phyloP scores from a whole-genome alignment of 2,888 invertebrate species.

The Cerastoderma edule region DNA sequence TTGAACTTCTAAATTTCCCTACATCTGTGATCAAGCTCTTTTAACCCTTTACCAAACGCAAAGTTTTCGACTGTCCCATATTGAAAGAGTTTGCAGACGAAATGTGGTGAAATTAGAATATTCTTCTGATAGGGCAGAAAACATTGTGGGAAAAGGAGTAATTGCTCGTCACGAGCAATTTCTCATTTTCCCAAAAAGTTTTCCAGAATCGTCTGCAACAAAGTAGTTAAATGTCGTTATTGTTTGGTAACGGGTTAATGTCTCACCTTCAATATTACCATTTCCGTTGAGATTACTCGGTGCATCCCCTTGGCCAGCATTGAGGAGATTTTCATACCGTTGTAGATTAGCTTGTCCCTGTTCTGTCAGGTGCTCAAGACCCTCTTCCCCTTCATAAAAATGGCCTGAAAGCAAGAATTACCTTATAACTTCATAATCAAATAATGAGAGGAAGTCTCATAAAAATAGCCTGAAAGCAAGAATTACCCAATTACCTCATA shows the following conservation, averaged over 20 bases:
- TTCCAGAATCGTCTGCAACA: too few relatives aligned
- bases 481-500: not conserved
- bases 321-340: slow-evolving; percentile 71
- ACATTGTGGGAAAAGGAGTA: too few relatives aligned
- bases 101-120: not conserved
- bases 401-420: slow-evolving; percentile 37
- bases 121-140: not conserved
- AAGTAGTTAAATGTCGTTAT: not conserved
- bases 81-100: not conserved
- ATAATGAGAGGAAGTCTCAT: not conserved
- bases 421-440: not conserved
- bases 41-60: too few relatives aligned
- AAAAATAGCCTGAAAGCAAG: not conserved
- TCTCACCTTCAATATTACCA: slow-evolving; percentile 29
- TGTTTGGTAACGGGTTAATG: not conserved
- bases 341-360: slow-evolving; percentile 74
- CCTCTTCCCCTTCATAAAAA: slow-evolving; percentile 71
- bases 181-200: too few relatives aligned
- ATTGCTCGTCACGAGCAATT: too few relatives aligned
- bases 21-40: too few relatives aligned
- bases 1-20: too few relatives aligned
- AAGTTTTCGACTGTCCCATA: not conserved
- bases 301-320: slow-evolving; percentile 70
- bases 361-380: slow-evolving; percentile 64
- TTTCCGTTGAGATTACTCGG: slow-evolving; percentile 23